Evolutionary conservation across 2,888 invertebrate genomes (phyloP), one percentile per base, ranked within the genome.

Genomic region (Temnothorax unifasciatus): DNA sequence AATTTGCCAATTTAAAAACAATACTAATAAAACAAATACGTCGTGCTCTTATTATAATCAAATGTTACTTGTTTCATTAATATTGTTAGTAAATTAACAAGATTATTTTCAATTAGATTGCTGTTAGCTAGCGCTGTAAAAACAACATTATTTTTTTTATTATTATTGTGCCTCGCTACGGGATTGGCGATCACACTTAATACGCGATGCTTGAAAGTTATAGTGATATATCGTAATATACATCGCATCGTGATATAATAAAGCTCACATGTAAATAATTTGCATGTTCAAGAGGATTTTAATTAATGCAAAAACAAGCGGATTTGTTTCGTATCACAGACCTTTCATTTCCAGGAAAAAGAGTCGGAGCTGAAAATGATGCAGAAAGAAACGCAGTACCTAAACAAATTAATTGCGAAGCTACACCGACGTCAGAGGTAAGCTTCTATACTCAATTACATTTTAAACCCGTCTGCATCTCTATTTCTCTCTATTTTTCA

Each of bases 341-440:
- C 11, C 11, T 59, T 71, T 44, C 9, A 21, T 82, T 76, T 47
- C 0, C 85, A 93, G 93, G 89, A 92, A 15, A 92, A 86, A 15
- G 93, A 93, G 50, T 76, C 76, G 4, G 91, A 92, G n/a, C 18
- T 93, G 74, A 92, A 86, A 61, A 50, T 85, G 9, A 84, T 88
- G n/a, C 89, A 90, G 15, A 92, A 90, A 69, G 92, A 92, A 38
- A 85, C 86, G 29, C n/a, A 82, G 5, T 68, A 82, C n/a, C 29
- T 91, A 64, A 90, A 89, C 59, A 93, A 91, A 81, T 85, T 92
- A 66, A 87, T 91, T 38, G 73, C 64, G 1, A 92, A 90, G 69
- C 82, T 90, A 47, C 86, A 89, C 47, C 52, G 11, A 54, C 83
- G 85, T 47, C 89, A 88, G n/a, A 92, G 89, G 93, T 93, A 75